These are phyloP conservation scores for Cirrhinus molitorella DNA, from an alignment of 2,797 vertebrate species.

Conservation along the genomic window DNA sequence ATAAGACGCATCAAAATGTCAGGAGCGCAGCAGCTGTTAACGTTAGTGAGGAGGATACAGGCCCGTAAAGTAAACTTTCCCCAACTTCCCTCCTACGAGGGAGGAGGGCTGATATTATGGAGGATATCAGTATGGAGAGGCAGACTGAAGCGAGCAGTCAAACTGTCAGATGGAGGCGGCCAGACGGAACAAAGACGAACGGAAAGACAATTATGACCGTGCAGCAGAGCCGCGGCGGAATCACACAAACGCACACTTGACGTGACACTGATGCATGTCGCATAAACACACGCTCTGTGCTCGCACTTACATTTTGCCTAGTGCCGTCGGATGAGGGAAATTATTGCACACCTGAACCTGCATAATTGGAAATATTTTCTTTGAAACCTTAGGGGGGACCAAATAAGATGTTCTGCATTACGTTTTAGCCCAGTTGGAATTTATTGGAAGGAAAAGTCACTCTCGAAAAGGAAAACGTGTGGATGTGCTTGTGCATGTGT, in stretches of 20 bases:
- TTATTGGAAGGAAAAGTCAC: neutral
- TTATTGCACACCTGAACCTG: slow-evolving; percentile 31
- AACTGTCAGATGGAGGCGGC: slow-evolving; percentile 80
- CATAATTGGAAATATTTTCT: slow-evolving; percentile 19
- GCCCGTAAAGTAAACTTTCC: slow-evolving; percentile 77
- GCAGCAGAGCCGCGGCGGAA: slow-evolving; percentile 68
- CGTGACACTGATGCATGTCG: slow-evolving; percentile 41
- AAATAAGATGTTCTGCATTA: slow-evolving; percentile 9
- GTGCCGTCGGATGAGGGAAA: slow-evolving; percentile 3
- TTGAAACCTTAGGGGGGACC: slow-evolving; percentile 4
- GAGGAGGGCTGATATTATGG: slow-evolving; percentile 55
- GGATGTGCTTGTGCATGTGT: neutral
- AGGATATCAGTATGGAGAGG: slow-evolving; percentile 73
- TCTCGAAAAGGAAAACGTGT: neutral
- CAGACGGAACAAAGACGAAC: slow-evolving; percentile 81
- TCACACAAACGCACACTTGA: slow-evolving; percentile 46
- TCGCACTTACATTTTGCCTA: neutral
- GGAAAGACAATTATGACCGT: slow-evolving; percentile 76
- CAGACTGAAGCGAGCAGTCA: slow-evolving; percentile 75
- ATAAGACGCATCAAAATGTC: slow-evolving; percentile 73
- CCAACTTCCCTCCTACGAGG: slow-evolving; percentile 66
- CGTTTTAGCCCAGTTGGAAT: neutral
- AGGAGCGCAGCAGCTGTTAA: slow-evolving; percentile 74
- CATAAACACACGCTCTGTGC: slow-evolving; percentile 28
- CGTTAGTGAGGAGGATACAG: slow-evolving; percentile 55